Percentiles rank a stretch among this genome's conserved stretches.
Conservation (phyloP, 2,888 invertebrate species). For the Allolobophora icterica region DNA sequence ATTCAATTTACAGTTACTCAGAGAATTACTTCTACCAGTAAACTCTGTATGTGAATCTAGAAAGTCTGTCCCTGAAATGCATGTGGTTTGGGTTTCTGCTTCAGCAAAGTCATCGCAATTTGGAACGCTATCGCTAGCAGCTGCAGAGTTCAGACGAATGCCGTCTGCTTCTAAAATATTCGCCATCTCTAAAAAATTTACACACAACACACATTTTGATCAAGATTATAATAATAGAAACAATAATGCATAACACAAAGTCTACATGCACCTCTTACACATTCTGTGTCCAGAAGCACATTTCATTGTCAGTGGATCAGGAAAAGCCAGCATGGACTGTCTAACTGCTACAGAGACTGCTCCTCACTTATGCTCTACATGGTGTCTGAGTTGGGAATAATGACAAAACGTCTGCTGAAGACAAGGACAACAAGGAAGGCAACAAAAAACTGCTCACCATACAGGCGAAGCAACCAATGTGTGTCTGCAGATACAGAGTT, state of each 20-base stretch:
- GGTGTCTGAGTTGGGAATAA: no score
- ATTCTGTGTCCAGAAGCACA: no score
- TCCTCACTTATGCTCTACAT: no score
- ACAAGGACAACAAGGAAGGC: background rate
- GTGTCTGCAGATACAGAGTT: background rate
- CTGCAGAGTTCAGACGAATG: conserved; percentile 8
- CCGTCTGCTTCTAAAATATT: background rate
- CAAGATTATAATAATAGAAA: background rate
- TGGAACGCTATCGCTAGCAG: background rate
- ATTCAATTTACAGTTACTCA: background rate
- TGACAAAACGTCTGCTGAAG: background rate
- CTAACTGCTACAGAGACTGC: no score
- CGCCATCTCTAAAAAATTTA: background rate
- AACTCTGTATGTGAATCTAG: background rate
- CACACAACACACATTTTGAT: background rate
- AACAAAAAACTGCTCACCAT: background rate
- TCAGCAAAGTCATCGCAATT: background rate
- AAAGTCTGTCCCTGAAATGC: background rate
- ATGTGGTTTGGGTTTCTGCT: background rate
- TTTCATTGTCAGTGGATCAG: background rate
- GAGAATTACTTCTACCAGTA: background rate
- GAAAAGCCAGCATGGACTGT: background rate
- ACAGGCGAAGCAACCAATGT: no score
- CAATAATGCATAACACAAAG: background rate
- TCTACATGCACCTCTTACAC: background rate